Conservation (phyloP, 2,888 invertebrate species). For the Pasiphila rectangulata region DNA sequence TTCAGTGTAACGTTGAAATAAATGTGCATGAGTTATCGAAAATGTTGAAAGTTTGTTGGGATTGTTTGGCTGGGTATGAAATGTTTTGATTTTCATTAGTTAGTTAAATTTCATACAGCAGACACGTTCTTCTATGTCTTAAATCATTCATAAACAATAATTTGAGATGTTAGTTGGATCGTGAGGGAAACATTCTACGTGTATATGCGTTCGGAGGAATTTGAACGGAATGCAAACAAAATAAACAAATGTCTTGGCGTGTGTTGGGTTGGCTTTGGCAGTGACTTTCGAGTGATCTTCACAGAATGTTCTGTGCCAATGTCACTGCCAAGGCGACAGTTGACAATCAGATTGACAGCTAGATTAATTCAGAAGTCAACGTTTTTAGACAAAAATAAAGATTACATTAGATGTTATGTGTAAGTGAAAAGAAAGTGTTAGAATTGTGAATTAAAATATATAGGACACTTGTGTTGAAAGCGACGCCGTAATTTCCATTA, state of each 20-base stretch:
- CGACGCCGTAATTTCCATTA: no score
- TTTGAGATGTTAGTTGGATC: no score
- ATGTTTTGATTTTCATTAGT: conserved; percentile 26
- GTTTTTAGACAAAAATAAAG: no score
- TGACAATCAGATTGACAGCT: conserved; percentile 4
- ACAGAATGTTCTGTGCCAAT: conserved; percentile 7
- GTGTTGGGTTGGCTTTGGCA: conserved; percentile 1
- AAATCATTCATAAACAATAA: conserved; percentile 6
- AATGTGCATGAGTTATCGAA: conserved; percentile 41
- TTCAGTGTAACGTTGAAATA: conserved; percentile 30
- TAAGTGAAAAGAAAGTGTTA: no score
- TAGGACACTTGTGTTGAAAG: no score
- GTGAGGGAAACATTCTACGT: no score
- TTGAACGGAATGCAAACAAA: no score
- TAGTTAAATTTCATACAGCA: background rate
- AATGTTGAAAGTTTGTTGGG: conserved; percentile 73
- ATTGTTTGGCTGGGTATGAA: conserved; percentile 69
- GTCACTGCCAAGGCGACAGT: conserved; percentile 18
- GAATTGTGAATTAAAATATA: no score
- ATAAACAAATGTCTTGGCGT: background rate
- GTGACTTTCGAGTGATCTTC: background rate
- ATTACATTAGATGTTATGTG: no score
- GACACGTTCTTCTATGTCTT: background rate
- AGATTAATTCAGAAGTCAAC: background rate
- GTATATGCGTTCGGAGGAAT: no score